Percentiles rank a stretch among this genome's conserved stretches.
Evolutionary conservation across 1,140 invertebrate genomes (phyloP).

Genomic region (Ooceraea biroi): DNA sequence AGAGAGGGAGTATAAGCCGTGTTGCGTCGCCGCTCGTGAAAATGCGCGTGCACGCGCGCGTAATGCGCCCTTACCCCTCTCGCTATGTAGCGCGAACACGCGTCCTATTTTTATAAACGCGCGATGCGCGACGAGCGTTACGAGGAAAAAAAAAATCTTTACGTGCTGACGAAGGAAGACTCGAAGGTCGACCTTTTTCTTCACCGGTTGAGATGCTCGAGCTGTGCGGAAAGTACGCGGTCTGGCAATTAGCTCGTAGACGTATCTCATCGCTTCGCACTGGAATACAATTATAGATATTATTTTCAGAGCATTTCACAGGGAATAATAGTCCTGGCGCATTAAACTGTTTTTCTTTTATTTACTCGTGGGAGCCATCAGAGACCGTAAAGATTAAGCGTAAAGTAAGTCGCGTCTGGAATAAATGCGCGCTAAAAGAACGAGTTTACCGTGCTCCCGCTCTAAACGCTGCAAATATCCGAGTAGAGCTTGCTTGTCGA

Average conservation of each 20-base stretch:
- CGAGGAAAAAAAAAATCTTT: conserved; percentile 34
- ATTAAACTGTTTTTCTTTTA: no score
- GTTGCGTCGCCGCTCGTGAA: conserved; percentile 10
- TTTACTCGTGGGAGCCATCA: no score
- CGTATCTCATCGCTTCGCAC: not conserved
- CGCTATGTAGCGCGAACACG: conserved; percentile 19
- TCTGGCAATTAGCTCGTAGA: not conserved
- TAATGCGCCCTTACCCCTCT: not conserved
- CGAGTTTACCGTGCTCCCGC: not conserved
- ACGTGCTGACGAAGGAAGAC: conserved; percentile 19
- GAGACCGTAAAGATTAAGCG: not conserved
- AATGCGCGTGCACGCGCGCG: conserved; percentile 33
- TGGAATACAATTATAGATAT: not conserved
- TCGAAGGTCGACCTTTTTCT: conserved; percentile 44
- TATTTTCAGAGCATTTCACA: not conserved
- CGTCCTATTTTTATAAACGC: conserved; percentile 67
- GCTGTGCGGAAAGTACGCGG: not conserved
- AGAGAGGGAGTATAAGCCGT: conserved; percentile 37
- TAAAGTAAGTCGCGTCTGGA: not conserved
- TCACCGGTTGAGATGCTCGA: not conserved
- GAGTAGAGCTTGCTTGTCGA: conserved; percentile 25
- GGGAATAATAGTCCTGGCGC: no score
- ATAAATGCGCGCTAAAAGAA: not conserved
- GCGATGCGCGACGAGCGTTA: conserved; percentile 21
- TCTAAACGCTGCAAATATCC: conserved; percentile 10